A percentile compares a stretch with the other conserved stretches of the same genome.
These are phyloP conservation scores for Pogonocherus hispidulus DNA, from an alignment of 2,888 invertebrate genomes.

Conservation along the genomic window DNA sequence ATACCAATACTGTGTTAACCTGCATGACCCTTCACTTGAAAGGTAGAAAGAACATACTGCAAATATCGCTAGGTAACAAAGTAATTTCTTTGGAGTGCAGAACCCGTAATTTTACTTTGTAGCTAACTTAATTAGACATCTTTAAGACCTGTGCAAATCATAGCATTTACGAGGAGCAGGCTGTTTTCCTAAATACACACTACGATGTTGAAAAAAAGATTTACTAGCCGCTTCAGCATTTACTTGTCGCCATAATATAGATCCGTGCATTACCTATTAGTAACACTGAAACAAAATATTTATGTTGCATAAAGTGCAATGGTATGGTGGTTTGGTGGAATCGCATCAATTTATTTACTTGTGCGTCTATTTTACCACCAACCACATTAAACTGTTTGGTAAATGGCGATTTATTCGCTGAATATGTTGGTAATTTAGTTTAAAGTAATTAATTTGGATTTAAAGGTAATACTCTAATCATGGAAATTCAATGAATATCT, in stretches of 20 bases:
- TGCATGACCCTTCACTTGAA: no score
- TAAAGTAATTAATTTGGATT: slow-evolving; percentile 28
- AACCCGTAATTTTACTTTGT: neutral
- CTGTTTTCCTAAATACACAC: neutral
- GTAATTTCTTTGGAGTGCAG: no score
- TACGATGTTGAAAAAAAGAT: slow-evolving; percentile 13
- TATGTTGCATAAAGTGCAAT: slow-evolving; percentile 12
- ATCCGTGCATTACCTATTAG: slow-evolving; percentile 14
- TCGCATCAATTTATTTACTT: slow-evolving; percentile 27
- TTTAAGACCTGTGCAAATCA: slow-evolving; percentile 17
- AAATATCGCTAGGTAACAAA: no score
- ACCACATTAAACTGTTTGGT: slow-evolving; percentile 11
- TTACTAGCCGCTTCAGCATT: slow-evolving; percentile 21
- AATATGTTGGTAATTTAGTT: slow-evolving; percentile 29
- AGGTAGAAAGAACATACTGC: no score
- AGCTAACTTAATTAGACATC: slow-evolving; percentile 18
- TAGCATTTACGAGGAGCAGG: slow-evolving; percentile 12
- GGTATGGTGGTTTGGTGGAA: slow-evolving; percentile 18
- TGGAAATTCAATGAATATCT: slow-evolving; percentile 12
- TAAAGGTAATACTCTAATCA: slow-evolving; percentile 10
- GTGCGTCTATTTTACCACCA: slow-evolving; percentile 18
- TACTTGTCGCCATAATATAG: slow-evolving; percentile 16
- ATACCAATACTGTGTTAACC: no score
- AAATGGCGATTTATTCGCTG: slow-evolving; percentile 25
- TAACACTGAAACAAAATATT: slow-evolving; percentile 18